Evolutionary conservation across 1,140 invertebrate genomes (phyloP).

Genomic region (Lepidurus apus): DNA sequence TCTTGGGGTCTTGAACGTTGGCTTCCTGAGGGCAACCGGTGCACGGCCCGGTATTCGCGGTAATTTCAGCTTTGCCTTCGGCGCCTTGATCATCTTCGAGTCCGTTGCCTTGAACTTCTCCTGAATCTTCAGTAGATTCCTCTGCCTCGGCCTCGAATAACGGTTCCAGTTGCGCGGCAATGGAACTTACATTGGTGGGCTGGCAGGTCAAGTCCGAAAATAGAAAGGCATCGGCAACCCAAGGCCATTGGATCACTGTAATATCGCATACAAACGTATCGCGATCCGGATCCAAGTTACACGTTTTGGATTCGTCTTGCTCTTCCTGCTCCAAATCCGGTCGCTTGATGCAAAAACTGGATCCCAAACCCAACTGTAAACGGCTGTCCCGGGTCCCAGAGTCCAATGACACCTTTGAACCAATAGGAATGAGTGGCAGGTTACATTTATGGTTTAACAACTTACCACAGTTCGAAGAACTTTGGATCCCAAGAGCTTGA

Average conservation of each 20-base stretch:
- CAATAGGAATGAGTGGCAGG: slow-evolving; percentile 2
- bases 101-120: slow-evolving; percentile 43
- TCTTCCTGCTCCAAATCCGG: slow-evolving; percentile 23
- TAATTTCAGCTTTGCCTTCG: not conserved
- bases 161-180: slow-evolving; percentile 24
- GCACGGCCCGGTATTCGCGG: slow-evolving; percentile 34
- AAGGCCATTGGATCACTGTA: slow-evolving; percentile 33
- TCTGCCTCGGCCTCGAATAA: slow-evolving; percentile 42
- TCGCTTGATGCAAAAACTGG: slow-evolving; percentile 32
- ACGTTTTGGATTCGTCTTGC: slow-evolving; percentile 29
- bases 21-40: slow-evolving; percentile 37
- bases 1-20: slow-evolving; percentile 36
- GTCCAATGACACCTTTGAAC: slow-evolving; percentile 27
- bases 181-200: slow-evolving; percentile 20
- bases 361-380: slow-evolving; percentile 26
- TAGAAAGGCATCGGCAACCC: slow-evolving; percentile 30
- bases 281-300: slow-evolving; percentile 29
- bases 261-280: slow-evolving; percentile 30
- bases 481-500: slow-evolving; percentile 25
- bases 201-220: slow-evolving; percentile 31
- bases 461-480: not conserved
- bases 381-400: slow-evolving; percentile 25
- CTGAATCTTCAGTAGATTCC: slow-evolving; percentile 42
- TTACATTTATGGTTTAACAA: not conserved
- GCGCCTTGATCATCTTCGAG: slow-evolving; percentile 47